A percentile compares a stretch with the other conserved stretches of the same genome.
Evolutionary conservation across 2,888 invertebrate genomes (phyloP).

Genomic region (Helicoverpa assulta): DNA sequence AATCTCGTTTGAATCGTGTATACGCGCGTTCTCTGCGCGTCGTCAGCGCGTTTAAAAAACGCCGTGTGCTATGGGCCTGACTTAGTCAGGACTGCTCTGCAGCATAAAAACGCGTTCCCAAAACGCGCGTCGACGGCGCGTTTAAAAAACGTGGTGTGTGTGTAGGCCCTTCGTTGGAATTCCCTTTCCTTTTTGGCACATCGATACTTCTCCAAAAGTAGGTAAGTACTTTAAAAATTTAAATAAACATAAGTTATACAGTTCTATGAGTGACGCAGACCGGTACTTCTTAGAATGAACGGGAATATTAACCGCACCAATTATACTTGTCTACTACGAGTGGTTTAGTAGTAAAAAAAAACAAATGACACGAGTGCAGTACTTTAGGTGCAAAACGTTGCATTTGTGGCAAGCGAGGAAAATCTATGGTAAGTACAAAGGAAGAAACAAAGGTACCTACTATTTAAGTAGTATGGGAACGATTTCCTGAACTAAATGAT

Average conservation of each 20-base stretch:
- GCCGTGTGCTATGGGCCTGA: too few species aligned
- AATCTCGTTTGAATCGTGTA: too few species aligned
- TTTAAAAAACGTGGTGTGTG: too few species aligned
- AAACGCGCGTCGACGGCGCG: too few species aligned
- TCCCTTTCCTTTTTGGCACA: background rate
- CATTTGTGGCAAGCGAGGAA: background rate
- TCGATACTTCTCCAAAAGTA: background rate
- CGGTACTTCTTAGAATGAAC: constrained; percentile 45
- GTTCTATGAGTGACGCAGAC: constrained; percentile 32
- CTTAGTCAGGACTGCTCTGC: too few species aligned
- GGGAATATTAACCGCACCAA: constrained; percentile 55
- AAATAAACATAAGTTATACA: constrained; percentile 11
- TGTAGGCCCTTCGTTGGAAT: too few species aligned
- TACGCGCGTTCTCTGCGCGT: too few species aligned
- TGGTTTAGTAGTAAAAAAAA: constrained; percentile 45
- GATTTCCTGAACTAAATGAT: too few species aligned
- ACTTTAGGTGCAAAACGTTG: constrained; percentile 21
- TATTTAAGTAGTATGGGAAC: too few species aligned
- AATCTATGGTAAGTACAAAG: background rate
- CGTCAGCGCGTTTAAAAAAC: too few species aligned
- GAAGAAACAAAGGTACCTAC: too few species aligned
- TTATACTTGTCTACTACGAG: constrained; percentile 23
- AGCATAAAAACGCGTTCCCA: too few species aligned
- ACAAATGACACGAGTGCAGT: constrained; percentile 4
- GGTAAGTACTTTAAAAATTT: background rate